A percentile compares a stretch with the other conserved stretches of the same genome.
Conservation (phyloP, 2,113 vertebrate species). For the Mohoua ochrocephala region DNA sequence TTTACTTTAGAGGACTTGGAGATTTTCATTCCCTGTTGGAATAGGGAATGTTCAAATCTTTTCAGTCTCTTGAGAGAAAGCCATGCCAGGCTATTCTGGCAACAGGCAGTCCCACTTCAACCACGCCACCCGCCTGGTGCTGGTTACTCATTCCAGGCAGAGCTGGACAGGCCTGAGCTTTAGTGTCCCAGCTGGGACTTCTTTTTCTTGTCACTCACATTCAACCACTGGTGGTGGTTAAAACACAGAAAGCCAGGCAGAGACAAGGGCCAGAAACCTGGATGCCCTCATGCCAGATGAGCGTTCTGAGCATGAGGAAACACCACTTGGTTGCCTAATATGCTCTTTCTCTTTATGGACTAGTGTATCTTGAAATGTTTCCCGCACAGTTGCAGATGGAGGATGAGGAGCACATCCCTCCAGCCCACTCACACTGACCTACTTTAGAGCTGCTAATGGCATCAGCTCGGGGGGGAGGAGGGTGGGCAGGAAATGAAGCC, state of each 20-base stretch:
- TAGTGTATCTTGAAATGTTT: not conserved
- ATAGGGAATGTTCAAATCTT: not conserved
- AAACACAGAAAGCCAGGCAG: not conserved
- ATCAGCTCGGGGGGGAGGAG: not conserved
- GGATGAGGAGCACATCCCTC: not conserved
- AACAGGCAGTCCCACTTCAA: not conserved
- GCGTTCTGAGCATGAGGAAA: not conserved
- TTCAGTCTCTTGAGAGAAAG: not conserved
- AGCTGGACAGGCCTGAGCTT: not conserved
- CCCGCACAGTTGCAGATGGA: not conserved
- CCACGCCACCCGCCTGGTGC: not conserved
- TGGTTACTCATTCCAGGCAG: not conserved
- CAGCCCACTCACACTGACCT: constrained; percentile 5
- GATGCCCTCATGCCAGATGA: not conserved
- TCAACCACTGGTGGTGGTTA: not conserved
- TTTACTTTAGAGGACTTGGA: not conserved
- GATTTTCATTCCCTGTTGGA: not conserved
- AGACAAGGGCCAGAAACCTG: not conserved
- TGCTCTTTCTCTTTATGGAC: not conserved
- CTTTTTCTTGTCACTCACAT: not conserved
- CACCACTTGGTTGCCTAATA: not conserved
- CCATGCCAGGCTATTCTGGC: not conserved
- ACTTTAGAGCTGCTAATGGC: not conserved
- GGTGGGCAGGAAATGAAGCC: not conserved
- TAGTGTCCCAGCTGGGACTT: not conserved